These are phyloP conservation scores for Dreissena rostriformis DNA, from an alignment of 1,140 invertebrate species.

Conservation along the genomic window DNA sequence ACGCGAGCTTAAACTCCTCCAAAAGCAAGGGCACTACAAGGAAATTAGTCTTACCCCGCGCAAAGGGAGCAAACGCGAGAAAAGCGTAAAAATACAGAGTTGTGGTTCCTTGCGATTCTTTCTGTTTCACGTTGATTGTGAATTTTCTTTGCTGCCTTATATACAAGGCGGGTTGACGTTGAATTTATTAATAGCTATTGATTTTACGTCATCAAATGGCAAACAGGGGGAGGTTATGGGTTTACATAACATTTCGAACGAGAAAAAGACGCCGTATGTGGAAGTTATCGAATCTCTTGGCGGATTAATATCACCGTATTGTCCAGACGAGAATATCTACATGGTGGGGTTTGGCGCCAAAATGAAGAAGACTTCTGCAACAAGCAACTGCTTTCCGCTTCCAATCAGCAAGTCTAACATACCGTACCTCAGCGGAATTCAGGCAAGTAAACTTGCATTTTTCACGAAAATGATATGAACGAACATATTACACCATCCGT, in stretches of 20 bases:
- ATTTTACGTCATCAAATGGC: conserved; percentile 70
- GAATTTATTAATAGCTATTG: conserved; percentile 56
- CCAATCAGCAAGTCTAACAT: conserved; percentile 45
- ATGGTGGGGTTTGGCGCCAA: conserved; percentile 70
- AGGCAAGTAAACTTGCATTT: conserved; percentile 47
- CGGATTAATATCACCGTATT: conserved; percentile 64
- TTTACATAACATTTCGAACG: conserved; percentile 57
- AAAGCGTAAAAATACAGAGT: conserved; percentile 26
- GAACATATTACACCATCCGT: background rate
- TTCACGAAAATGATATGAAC: background rate
- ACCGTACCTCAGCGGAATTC: conserved; percentile 59
- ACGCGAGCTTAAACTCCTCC: conserved; percentile 21
- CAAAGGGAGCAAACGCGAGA: conserved; percentile 29
- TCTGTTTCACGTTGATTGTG: conserved; percentile 43
- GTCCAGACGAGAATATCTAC: conserved; percentile 58
- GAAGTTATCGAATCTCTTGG: conserved; percentile 66
- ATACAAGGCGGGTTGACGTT: conserved; percentile 56
- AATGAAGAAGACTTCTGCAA: conserved; percentile 48
- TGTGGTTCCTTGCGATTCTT: conserved; percentile 33
- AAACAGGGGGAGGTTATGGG: conserved; percentile 59
- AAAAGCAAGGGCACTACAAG: conserved; percentile 34
- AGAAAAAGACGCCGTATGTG: conserved; percentile 66
- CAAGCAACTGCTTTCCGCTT: conserved; percentile 65
- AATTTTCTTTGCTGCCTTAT: conserved; percentile 61
- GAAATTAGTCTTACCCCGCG: conserved; percentile 29